phyloP scores from a whole-genome alignment of 1,140 invertebrate species.

The Panulirus ornatus region DNA sequence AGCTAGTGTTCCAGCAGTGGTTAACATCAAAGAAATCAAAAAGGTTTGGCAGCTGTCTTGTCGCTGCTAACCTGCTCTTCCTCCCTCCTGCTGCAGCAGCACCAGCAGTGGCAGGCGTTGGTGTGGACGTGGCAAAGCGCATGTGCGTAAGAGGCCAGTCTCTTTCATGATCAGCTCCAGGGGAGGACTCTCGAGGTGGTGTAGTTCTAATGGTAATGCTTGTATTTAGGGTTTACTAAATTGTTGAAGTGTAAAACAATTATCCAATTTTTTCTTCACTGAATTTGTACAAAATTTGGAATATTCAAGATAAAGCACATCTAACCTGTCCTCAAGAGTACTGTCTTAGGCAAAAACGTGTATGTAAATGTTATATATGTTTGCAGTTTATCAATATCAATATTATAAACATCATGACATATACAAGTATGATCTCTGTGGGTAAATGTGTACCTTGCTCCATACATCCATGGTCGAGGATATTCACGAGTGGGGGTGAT shows the following conservation, averaged over 20 bases:
- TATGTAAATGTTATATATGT: background rate
- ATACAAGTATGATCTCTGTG: background rate
- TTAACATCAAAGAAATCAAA: conserved; percentile 25
- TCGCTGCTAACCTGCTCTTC: conserved; percentile 71
- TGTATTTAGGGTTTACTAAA: conserved; percentile 25
- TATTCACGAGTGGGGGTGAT: conserved; percentile 76
- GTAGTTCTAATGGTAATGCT: conserved; percentile 72
- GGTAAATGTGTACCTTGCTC: conserved; percentile 72
- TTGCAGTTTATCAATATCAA: background rate
- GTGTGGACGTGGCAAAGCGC: conserved; percentile 72
- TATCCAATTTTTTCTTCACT: no score
- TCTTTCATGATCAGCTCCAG: conserved; percentile 69
- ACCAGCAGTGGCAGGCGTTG: conserved; percentile 52
- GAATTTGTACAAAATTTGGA: background rate
- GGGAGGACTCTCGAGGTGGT: conserved; percentile 71
- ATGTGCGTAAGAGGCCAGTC: conserved; percentile 71
- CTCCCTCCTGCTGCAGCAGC: conserved; percentile 49
- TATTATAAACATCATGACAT: conserved; percentile 32
- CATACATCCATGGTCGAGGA: conserved; percentile 77
- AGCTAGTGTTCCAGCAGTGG: background rate
- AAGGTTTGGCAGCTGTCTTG: conserved; percentile 63
- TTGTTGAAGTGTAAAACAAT: background rate
- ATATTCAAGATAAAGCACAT: background rate
- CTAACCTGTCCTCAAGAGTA: no score
- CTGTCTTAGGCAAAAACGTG: background rate